A percentile compares a stretch with the other conserved stretches of the same genome.
Conservation (phyloP, 2,888 invertebrate species). For the Cryptops parisi region DNA sequence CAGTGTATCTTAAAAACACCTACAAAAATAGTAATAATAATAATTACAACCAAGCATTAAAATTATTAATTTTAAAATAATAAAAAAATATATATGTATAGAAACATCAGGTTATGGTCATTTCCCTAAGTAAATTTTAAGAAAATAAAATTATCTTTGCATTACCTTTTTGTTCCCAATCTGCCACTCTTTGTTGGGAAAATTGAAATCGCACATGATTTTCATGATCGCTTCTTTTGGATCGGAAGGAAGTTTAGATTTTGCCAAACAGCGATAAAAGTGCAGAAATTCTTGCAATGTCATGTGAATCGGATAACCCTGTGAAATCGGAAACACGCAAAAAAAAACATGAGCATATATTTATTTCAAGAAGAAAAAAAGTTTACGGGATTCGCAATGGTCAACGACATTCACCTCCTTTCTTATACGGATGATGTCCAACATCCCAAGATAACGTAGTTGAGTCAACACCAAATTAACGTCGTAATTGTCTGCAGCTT, state of each 20-base stretch:
- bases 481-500: slow-evolving; percentile 62
- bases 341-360: slow-evolving; percentile 5
- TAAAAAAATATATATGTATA: no score
- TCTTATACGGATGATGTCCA: slow-evolving; percentile 79
- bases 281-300: slow-evolving; percentile 56
- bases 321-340: slow-evolving; percentile 9
- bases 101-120: no score
- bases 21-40: no score
- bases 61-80: no score
- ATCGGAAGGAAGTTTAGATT: slow-evolving; percentile 38
- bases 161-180: slow-evolving; percentile 58
- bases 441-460: slow-evolving; percentile 77
- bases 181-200: slow-evolving; percentile 69
- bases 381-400: no score
- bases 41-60: no score
- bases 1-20: slow-evolving; percentile 61
- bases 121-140: slow-evolving; percentile 1
- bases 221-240: slow-evolving; percentile 19
- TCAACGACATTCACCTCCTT: slow-evolving; percentile 46
- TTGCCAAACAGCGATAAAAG: slow-evolving; percentile 51
- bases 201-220: slow-evolving; percentile 47
- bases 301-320: slow-evolving; percentile 78
- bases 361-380: neutral
- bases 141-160: neutral
- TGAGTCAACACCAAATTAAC: slow-evolving; percentile 70